phyloP scores from a whole-genome alignment of 2,888 invertebrate species.

The Scaptomyza caliginosa region DNA sequence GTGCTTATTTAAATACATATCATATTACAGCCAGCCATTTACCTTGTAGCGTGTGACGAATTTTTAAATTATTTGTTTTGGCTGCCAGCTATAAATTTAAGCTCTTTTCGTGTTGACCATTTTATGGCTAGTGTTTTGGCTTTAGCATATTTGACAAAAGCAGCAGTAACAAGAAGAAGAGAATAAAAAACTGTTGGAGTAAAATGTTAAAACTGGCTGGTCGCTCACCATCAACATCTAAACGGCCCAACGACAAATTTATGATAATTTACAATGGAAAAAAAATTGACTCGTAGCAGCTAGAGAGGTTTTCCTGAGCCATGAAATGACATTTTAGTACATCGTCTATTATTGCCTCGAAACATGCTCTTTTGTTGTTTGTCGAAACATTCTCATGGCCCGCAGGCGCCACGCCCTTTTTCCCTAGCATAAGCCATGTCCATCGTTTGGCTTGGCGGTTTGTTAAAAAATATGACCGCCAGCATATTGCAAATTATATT shows the following conservation, averaged over 20 bases:
- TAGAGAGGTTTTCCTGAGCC: constrained; percentile 42
- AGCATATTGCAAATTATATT: constrained; percentile 81
- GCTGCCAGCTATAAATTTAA: constrained; percentile 64
- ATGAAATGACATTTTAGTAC: constrained; percentile 79
- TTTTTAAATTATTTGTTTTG: constrained; percentile 79
- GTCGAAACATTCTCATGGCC: constrained; percentile 76
- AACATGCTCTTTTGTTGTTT: constrained; percentile 81
- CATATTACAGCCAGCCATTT: constrained; percentile 26
- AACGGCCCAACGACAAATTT: constrained; percentile 78
- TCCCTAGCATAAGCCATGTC: constrained; percentile 11
- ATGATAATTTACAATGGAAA: constrained; percentile 73
- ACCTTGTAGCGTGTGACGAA: constrained; percentile 73
- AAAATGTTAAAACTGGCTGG: constrained; percentile 41
- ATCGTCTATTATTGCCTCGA: constrained; percentile 79
- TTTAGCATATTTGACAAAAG: constrained; percentile 69
- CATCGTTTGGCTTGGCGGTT: constrained; percentile 45
- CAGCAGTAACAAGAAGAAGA: constrained; percentile 10
- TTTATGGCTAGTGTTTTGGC: constrained; percentile 34
- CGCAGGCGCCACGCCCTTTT: constrained; percentile 53
- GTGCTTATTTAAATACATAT: not conserved
- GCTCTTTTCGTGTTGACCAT: constrained; percentile 63
- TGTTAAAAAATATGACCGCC: constrained; percentile 75
- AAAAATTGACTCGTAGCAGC: constrained; percentile 35
- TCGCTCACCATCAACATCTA: constrained; percentile 57
- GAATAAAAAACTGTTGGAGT: not conserved